Evolutionary conservation across 2,888 invertebrate genomes (phyloP), one percentile per base, ranked within the genome.

Genomic region (Tricholauxania praeusta): DNA sequence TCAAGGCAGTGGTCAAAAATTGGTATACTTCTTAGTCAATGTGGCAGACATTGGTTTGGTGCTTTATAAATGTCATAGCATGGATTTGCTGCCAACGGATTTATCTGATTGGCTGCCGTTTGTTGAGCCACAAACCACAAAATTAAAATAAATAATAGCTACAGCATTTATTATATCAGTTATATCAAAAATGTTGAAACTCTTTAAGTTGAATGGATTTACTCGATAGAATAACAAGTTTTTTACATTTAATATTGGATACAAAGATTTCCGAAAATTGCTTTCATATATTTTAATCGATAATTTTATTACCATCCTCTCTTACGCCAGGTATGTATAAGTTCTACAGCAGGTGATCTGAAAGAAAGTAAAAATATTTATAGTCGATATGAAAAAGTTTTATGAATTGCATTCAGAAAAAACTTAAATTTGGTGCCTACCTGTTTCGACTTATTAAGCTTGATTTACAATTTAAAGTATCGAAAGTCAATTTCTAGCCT

Each of bases 31-130:
- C 78, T 89, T 99, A 80, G 99, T 98, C 10, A 98, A 99, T 87
- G 88, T 98, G 78, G 93, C 96, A 0, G 97, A 97, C 85, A 92
- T 99, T 75, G 92, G 92, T 0, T 87, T 99, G 78, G 98, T 98
- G 39, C 89, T 99, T 55, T 99, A 98, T 86, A 99, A 99, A 88
- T 99, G 98, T 86, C 97, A 98, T 83, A 96, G 96, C 76, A 98
- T 99, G 98, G 99, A 98, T 2, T 87, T 99, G 39, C 88, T 99
- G 70, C 99, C 99, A 1, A 98, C 98, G 65, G 97, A 99, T 88
- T 93, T 98, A 1, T 98, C 98, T 55, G 99, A 99, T 87, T 99
- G 99, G 99, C 88, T 99, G 75, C 98, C 98, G 71, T 99, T 99
- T 90, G 96, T 97, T 71, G 95, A 98, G 84, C 96, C 97, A 2